Conservation (phyloP, 2,113 vertebrate genomes). For the Daboia siamensis region DNA sequence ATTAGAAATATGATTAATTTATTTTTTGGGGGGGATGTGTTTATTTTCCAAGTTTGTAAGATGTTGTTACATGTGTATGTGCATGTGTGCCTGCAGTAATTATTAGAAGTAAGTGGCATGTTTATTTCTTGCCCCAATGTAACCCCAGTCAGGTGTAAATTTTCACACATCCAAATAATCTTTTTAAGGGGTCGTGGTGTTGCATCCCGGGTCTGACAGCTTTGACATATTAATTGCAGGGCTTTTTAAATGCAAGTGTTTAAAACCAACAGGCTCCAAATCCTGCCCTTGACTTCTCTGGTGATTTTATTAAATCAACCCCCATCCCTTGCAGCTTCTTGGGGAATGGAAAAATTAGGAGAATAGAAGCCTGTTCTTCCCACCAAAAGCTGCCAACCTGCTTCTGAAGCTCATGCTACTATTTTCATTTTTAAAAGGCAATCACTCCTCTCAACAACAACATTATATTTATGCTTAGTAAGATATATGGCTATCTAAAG, state of each 20-base stretch:
- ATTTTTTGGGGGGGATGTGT: neutral
- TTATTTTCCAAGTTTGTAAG: neutral
- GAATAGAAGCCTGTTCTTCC: neutral
- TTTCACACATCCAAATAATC: neutral
- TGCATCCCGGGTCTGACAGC: neutral
- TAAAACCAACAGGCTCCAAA: neutral
- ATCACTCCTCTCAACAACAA: neutral
- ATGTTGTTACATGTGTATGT: neutral
- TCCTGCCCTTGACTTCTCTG: neutral
- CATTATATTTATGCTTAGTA: neutral
- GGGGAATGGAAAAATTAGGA: neutral
- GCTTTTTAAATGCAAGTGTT: neutral
- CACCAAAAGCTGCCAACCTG: neutral
- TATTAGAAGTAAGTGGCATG: neutral
- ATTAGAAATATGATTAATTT: neutral
- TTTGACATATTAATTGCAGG: neutral
- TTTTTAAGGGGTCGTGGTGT: neutral
- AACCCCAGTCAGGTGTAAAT: neutral
- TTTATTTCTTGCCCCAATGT: neutral
- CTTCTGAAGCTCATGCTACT: neutral
- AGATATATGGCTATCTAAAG: neutral
- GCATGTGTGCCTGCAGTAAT: neutral
- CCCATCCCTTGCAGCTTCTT: neutral
- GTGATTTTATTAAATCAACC: neutral
- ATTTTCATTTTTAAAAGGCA: neutral